These are phyloP conservation scores for Drosophila nr. perissopoda DNA, from an alignment of 2,888 invertebrate species.

Conservation along the genomic window DNA sequence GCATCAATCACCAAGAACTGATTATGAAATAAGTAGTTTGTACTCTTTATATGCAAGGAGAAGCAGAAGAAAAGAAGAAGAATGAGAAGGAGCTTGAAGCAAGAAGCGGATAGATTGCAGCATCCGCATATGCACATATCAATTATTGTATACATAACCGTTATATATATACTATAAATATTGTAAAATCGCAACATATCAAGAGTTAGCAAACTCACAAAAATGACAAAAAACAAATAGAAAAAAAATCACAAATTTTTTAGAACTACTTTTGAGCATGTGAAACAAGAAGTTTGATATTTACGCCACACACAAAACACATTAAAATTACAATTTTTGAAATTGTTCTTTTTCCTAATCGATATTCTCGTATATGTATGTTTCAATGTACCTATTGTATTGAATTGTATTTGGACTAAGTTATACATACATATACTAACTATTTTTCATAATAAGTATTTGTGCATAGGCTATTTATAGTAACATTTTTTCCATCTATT, in stretches of 20 bases:
- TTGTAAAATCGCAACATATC: conserved; percentile 72
- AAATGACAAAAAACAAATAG: conserved; percentile 4
- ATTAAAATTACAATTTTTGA: conserved; percentile 61
- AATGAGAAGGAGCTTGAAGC: conserved; percentile 20
- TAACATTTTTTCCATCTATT: conserved; percentile 26
- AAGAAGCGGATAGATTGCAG: conserved; percentile 37
- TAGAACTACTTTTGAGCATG: conserved; percentile 51
- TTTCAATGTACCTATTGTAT: conserved; percentile 61
- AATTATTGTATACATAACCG: conserved; percentile 56
- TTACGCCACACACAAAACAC: conserved; percentile 29
- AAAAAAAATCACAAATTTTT: conserved; percentile 27
- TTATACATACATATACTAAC: conserved; percentile 43
- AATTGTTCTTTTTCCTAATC: conserved; percentile 60
- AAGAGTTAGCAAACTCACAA: conserved; percentile 40
- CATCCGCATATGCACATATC: conserved; percentile 55
- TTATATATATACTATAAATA: conserved; percentile 38
- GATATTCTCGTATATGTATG: conserved; percentile 33
- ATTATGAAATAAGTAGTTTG: conserved; percentile 85
- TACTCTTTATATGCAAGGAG: conserved; percentile 77
- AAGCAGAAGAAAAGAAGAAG: not conserved
- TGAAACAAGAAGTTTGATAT: conserved; percentile 33
- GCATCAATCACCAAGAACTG: conserved; percentile 84
- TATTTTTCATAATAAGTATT: conserved; percentile 34
- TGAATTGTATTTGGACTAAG: conserved; percentile 71
- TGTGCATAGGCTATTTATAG: conserved; percentile 35